These are phyloP conservation scores for Dicroscelio sp. DNA, from an alignment of 2,888 invertebrate genomes.

Conservation along the genomic window DNA sequence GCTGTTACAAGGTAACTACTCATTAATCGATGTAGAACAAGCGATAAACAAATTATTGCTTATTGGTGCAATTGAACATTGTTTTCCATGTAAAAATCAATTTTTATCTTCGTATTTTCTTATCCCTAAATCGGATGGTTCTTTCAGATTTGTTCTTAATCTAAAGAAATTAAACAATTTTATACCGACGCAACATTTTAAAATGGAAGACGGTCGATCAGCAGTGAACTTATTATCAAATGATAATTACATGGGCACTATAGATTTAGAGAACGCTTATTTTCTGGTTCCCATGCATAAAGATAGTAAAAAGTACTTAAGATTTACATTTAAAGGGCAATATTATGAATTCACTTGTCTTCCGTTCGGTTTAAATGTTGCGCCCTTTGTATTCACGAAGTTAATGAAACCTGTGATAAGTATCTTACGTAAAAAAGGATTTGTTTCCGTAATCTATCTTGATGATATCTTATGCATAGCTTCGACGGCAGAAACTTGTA, in stretches of 20 bases:
- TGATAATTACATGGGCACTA: neutral
- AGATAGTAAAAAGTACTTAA: neutral
- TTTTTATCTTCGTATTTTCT: neutral
- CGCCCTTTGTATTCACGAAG: neutral
- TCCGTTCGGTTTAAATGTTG: neutral
- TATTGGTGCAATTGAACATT: neutral
- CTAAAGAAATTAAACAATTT: conserved; percentile 63
- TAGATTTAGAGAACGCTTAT: neutral
- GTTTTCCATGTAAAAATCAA: neutral
- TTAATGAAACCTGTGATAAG: neutral
- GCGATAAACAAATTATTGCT: neutral
- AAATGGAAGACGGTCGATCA: conserved; percentile 66
- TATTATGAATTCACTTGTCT: neutral
- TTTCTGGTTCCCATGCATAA: neutral
- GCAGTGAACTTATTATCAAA: conserved; percentile 1
- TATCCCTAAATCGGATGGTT: neutral
- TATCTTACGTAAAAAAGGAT: neutral
- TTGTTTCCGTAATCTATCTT: neutral
- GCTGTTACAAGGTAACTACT: neutral
- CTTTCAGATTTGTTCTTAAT: conserved; percentile 57
- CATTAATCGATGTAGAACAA: neutral
- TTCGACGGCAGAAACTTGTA: neutral
- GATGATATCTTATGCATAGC: neutral
- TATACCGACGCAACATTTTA: conserved; percentile 61
- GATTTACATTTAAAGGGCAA: neutral